phyloP scores from a whole-genome alignment of 2,888 invertebrate species.

The Chromoteleia sp. region DNA sequence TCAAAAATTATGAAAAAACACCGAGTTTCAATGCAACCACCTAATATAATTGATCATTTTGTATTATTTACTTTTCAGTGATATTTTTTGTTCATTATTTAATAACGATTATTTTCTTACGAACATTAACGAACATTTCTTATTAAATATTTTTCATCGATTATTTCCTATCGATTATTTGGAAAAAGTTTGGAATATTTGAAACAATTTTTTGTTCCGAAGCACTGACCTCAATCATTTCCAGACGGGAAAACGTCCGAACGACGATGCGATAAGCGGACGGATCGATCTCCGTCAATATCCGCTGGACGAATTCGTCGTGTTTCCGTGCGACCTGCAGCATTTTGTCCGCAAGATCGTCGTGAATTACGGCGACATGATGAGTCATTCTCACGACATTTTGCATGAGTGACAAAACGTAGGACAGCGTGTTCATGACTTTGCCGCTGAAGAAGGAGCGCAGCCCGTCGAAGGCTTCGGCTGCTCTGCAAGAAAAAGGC shows the following conservation, averaged over 20 bases:
- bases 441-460: constrained; percentile 74
- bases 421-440: constrained; percentile 76
- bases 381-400: constrained; percentile 75
- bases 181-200: no score
- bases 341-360: constrained; percentile 74
- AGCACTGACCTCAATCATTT: constrained; percentile 49
- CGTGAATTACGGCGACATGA: constrained; percentile 78
- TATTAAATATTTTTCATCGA: no score
- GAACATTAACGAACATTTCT: no score
- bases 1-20: no score
- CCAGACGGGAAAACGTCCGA: constrained; percentile 74
- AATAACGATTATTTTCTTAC: no score
- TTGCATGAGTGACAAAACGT: constrained; percentile 75
- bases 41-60: no score
- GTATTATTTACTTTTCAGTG: no score
- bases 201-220: no score
- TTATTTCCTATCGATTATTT: no score
- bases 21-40: no score
- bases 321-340: constrained; percentile 75
- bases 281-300: constrained; percentile 75
- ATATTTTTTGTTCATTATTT: no score
- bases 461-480: constrained; percentile 76
- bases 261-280: constrained; percentile 75
- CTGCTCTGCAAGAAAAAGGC: constrained; percentile 75
- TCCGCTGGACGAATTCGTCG: constrained; percentile 72